A percentile compares a stretch with the other conserved stretches of the same genome.
phyloP scores from a whole-genome alignment of 2,888 invertebrate genomes.

The Diplolepis rosae region DNA sequence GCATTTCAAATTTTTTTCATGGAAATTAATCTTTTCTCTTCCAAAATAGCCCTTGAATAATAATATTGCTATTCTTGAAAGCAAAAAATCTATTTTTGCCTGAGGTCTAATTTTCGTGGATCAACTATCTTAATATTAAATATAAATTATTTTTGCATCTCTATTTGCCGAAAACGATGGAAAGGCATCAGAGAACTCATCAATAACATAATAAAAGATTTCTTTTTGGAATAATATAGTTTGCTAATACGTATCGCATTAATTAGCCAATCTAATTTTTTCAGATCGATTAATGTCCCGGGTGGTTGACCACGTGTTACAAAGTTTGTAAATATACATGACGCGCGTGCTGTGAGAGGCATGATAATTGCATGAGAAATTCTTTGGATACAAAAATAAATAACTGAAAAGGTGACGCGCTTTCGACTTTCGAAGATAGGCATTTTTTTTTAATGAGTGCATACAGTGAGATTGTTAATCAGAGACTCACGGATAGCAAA shows the following conservation, averaged over 20 bases:
- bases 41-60: no score
- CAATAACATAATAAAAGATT: no score
- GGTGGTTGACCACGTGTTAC: background rate
- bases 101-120: no score
- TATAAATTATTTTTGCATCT: background rate
- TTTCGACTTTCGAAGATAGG: no score
- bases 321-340: conserved; percentile 4
- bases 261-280: background rate
- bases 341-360: background rate
- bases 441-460: background rate
- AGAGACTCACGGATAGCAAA: background rate
- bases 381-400: background rate
- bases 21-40: no score
- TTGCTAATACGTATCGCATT: background rate
- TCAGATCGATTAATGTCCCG: background rate
- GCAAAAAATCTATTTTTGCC: no score
- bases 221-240: background rate
- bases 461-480: background rate
- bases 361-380: background rate
- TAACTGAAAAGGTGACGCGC: background rate
- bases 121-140: background rate
- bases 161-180: background rate
- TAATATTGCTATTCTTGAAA: no score
- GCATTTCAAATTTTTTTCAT: no score
- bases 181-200: no score